phyloP scores from a whole-genome alignment of 2,797 vertebrate species.

The Darevskia nairensis region DNA sequence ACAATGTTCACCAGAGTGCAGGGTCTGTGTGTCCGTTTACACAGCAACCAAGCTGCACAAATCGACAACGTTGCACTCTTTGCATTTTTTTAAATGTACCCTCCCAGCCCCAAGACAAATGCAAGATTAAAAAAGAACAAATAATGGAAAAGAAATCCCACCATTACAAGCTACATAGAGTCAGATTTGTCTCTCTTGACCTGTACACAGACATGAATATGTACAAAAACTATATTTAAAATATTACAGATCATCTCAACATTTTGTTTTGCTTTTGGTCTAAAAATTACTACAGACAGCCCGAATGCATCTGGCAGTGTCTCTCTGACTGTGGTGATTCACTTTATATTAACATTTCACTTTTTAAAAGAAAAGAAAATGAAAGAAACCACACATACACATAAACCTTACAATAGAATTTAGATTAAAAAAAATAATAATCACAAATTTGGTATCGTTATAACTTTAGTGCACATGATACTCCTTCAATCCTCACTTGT shows the following conservation, averaged over 20 bases:
- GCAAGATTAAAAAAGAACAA: not conserved
- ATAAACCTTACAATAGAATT: conserved; percentile 54
- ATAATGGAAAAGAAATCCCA: not conserved
- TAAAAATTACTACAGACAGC: not conserved
- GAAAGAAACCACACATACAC: not conserved
- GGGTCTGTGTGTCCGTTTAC: no score
- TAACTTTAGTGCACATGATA: conserved; percentile 70
- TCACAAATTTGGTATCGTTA: conserved; percentile 71
- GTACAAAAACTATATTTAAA: conserved; percentile 8
- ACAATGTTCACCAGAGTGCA: no score
- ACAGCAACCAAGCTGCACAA: no score
- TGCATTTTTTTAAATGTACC: conserved; percentile 10
- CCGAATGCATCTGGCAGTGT: not conserved
- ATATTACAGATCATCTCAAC: conserved; percentile 14
- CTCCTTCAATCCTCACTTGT: conserved; percentile 14
- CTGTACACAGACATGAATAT: conserved; percentile 8
- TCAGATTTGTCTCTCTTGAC: not conserved
- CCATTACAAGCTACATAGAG: not conserved
- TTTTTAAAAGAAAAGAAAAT: not conserved
- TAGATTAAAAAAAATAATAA: conserved; percentile 54
- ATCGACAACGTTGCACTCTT: no score
- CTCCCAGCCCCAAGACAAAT: not conserved
- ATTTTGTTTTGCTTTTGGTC: not conserved
- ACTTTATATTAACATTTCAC: not conserved
- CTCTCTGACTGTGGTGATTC: not conserved